A percentile compares a stretch with the other conserved stretches of the same genome.
Conservation (phyloP, 2,113 vertebrate species). For the Scatophagus argus region DNA sequence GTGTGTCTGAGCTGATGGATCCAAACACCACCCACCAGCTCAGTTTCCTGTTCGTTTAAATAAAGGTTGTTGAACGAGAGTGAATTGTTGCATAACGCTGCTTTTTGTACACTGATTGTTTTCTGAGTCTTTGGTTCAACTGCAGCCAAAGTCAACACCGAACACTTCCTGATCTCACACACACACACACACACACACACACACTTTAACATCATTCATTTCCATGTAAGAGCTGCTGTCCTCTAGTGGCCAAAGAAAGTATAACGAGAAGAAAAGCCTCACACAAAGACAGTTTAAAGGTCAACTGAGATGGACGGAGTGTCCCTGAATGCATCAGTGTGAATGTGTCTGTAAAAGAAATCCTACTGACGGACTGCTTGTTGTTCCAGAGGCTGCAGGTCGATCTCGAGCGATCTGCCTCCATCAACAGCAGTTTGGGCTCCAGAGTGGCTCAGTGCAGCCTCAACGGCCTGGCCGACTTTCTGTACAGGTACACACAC, state of each 20-base stretch:
- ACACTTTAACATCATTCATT: not conserved
- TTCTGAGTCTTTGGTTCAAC: constrained; percentile 49
- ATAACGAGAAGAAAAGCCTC: not conserved
- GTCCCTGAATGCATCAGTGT: not conserved
- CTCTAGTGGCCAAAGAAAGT: constrained; percentile 26
- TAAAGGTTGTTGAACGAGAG: constrained; percentile 29
- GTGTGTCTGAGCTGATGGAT: not conserved
- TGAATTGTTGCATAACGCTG: constrained; percentile 34
- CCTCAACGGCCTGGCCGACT: constrained; percentile 89
- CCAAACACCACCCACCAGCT: not conserved
- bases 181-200: constrained; percentile 14
- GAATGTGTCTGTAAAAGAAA: too few species aligned
- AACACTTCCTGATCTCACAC: constrained; percentile 38
- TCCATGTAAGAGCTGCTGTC: constrained; percentile 17
- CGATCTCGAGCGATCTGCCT: constrained; percentile 89
- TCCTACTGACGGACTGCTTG: not conserved
- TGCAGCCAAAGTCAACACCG: constrained; percentile 60
- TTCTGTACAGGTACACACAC: constrained; percentile 88
- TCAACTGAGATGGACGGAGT: too few species aligned
- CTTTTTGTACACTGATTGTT: constrained; percentile 35
- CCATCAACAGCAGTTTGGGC: constrained; percentile 87
- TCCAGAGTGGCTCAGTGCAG: constrained; percentile 89
- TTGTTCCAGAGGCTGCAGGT: constrained; percentile 86
- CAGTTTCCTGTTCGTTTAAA: constrained; percentile 33
- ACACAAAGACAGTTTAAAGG: too few species aligned